phyloP scores from a whole-genome alignment of 2,888 invertebrate species.

The Crocallis elinguaria region DNA sequence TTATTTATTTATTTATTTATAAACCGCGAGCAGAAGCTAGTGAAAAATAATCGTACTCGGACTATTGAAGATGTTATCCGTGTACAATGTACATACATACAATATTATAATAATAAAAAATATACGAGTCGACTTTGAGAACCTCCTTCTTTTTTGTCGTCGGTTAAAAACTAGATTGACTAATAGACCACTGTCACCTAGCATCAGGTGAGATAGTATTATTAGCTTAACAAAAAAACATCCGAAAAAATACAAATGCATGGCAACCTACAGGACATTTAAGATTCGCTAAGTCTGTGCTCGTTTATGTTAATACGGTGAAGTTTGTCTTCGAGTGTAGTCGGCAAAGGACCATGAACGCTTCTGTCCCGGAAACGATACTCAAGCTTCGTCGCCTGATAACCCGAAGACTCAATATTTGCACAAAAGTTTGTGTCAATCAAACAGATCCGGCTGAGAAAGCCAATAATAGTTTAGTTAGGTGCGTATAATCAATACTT shows the following conservation, averaged over 20 bases:
- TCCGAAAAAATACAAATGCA: not conserved
- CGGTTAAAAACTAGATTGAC: too few species aligned
- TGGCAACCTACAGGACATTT: slow-evolving; percentile 23
- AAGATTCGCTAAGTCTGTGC: slow-evolving; percentile 34
- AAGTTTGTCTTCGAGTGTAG: slow-evolving; percentile 31
- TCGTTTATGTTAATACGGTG: slow-evolving; percentile 41
- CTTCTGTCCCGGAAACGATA: slow-evolving; percentile 8
- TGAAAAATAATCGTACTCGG: too few species aligned
- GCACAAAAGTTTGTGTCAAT: not conserved
- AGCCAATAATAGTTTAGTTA: not conserved
- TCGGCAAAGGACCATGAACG: slow-evolving; percentile 34
- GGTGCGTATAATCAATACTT: not conserved
- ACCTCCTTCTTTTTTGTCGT: too few species aligned
- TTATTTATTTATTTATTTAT: too few species aligned
- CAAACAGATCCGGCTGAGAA: not conserved
- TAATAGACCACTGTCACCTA: too few species aligned
- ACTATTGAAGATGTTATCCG: too few species aligned
- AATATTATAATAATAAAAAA: too few species aligned
- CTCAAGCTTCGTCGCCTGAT: slow-evolving; percentile 1
- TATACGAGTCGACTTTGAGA: too few species aligned
- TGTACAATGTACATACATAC: too few species aligned
- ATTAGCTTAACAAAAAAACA: too few species aligned
- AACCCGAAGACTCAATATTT: not conserved
- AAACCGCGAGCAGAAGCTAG: too few species aligned
- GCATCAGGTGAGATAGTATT: too few species aligned